Evolutionary conservation across 1,140 invertebrate genomes (phyloP), one percentile per base, ranked within the genome.

Genomic region (Chrysoperla carnea): DNA sequence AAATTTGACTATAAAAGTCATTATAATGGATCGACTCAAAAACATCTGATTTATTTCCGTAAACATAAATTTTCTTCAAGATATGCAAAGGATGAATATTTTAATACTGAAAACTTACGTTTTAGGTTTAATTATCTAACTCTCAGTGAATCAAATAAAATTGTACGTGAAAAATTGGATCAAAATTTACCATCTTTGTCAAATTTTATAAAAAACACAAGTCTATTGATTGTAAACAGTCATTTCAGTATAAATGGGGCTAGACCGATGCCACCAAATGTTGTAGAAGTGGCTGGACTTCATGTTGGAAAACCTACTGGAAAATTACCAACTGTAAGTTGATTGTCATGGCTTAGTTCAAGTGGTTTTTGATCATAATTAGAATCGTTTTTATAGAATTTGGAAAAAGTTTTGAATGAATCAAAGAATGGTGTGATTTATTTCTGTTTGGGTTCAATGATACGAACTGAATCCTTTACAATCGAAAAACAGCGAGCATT

Each of bases 361-460:
- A 23, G 17, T 23, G 17, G 17, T 5, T 23, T 23, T 3, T 23
- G 17, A 23, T 3, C 17, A 2, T 23, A 23, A 23, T 23, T 23
- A 5, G 5, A 11, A 12, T 11, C 6, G n/a, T 12, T 53, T 46
- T 59, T 63, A 40, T 55, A 80, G 75, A 75, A 78, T 37, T 48
- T 83, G 9, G 64, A 76, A 49, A 71, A 74, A 41, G 75, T 76
- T 57, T 56, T 82, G 29, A 74, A 81, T 44, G 75, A 72, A 46
- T 72, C 78, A 31, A 65, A 69, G 44, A 57, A 78, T 49, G 81
- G 81, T 1, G 72, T 81, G 2, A 68, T 84, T 29, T 76, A 75
- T 43, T 77, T 84, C 47, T 78, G 75, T 46, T 70, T 84, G 50
- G 81, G 81, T 13, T 77, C 78, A 4, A 70, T 75, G 56, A 59